Percentiles rank a stretch among this genome's conserved stretches.
Evolutionary conservation across 2,888 invertebrate genomes (phyloP).

Genomic region (Tetropium fuscum): DNA sequence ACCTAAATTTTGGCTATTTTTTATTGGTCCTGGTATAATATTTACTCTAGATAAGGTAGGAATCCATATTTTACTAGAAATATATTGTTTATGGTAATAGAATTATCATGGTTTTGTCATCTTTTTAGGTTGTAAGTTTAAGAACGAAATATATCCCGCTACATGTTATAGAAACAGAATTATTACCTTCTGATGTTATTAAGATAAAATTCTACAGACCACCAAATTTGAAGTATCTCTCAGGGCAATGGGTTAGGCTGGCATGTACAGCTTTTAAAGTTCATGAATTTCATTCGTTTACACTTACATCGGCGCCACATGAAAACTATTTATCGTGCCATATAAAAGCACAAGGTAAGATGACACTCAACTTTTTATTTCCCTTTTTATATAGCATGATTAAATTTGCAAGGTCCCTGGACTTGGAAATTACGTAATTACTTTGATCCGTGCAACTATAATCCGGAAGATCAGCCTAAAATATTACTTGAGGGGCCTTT

Average conservation of each 20-base stretch:
- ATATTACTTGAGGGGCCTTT: constrained; percentile 95
- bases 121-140: constrained; percentile 81
- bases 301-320: constrained; percentile 95
- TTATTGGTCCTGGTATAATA: constrained; percentile 89
- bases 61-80: background rate
- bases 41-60: constrained; percentile 89
- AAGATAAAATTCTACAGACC: constrained; percentile 96
- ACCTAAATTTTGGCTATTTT: constrained; percentile 94
- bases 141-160: constrained; percentile 92
- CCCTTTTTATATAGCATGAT: background rate
- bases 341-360: constrained; percentile 82
- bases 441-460: constrained; percentile 93
- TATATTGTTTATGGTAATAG: constrained; percentile 1
- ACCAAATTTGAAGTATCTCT: constrained; percentile 92
- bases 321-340: constrained; percentile 95
- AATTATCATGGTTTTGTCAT: background rate
- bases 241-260: constrained; percentile 94
- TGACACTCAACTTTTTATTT: background rate
- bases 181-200: constrained; percentile 93
- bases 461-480: constrained; percentile 87
- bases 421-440: constrained; percentile 97
- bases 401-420: constrained; percentile 80
- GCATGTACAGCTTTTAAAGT: constrained; percentile 91
- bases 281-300: constrained; percentile 95
- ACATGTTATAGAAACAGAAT: constrained; percentile 93